phyloP scores from a whole-genome alignment of 2,113 vertebrate genomes.

The Dicentrarchus labrax region DNA sequence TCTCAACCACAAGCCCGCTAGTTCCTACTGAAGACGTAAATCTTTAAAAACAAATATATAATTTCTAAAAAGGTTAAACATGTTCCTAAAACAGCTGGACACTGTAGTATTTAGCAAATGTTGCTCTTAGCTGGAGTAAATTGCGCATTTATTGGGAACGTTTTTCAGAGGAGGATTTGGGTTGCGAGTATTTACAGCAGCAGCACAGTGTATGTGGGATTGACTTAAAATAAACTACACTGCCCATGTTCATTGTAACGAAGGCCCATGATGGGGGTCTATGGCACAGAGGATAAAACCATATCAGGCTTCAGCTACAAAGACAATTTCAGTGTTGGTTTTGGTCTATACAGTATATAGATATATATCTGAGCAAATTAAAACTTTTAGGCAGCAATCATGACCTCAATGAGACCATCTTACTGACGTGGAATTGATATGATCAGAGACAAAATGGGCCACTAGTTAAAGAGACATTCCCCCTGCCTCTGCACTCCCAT shows the following conservation, averaged over 20 bases:
- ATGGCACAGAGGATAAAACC: background rate
- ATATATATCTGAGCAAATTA: background rate
- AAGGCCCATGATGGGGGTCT: background rate
- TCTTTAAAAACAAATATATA: background rate
- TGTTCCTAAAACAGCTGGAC: background rate
- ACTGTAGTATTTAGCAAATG: background rate
- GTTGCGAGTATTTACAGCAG: no score
- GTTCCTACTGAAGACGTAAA: background rate
- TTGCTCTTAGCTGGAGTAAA: background rate
- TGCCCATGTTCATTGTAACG: background rate
- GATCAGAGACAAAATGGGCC: slow-evolving; percentile 20
- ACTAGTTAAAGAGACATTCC: slow-evolving; percentile 29
- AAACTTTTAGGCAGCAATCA: background rate
- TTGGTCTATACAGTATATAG: background rate
- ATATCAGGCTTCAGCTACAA: background rate
- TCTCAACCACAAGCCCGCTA: background rate
- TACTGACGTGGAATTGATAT: slow-evolving; percentile 11
- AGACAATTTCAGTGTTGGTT: background rate
- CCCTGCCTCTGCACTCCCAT: background rate
- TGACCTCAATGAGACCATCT: slow-evolving; percentile 17
- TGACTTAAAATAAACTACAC: background rate
- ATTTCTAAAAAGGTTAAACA: background rate
- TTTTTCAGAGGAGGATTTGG: background rate
- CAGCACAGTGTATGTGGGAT: background rate
- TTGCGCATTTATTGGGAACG: background rate